Base-by-base conservation (phyloP, 2,888 invertebrate species). In the Argyra leucocephala region DNA sequence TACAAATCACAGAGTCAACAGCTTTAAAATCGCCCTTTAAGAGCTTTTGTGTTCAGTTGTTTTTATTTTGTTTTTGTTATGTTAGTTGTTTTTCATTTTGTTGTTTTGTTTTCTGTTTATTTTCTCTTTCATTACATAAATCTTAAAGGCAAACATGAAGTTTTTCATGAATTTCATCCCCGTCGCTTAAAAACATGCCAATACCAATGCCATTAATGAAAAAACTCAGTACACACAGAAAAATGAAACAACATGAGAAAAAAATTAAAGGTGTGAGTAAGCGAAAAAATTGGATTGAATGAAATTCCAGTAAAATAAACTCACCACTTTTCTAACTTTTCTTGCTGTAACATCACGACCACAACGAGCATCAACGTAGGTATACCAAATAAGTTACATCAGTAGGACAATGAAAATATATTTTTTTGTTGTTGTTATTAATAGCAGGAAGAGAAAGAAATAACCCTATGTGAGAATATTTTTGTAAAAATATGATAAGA, bases 11-110 rank as follows among this genome's bases (percentile, higher is more conserved):
- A 61, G 23, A 61, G 61, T 61, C 61, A 61, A 61, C 61, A 61
- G 61, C 61, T 61, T 61, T 61, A n/a, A 61, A 61, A 61, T 61
- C 61, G 61, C 61, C 61, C 31, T 61, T 61, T 61, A 59, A 59
- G 18, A 59, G 59, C 59, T 59, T 59, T 59, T 59, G 23, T 59
- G n/a, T n/a, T n/a, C n/a, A n/a, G n/a, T 59, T 1, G 18, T 48
- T 48, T 31, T 48, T 37, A 37, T 37, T 31, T 48, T n/a, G 31
- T 48, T 48, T 48, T 5, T 3, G 18, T 2, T 18, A 48, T 15
- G 1, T 48, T 48, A 18, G 1, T 18, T 48, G 12, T 9, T 48
- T 2, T 48, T 18, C 48, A 2, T 9, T 48, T 48, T 15, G 5
- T 48, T 48, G 12, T 48, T n/a, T 48, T 48, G 12, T 48, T 48